phyloP scores from a whole-genome alignment of 2,888 invertebrate genomes.

The Taenaris catops region DNA sequence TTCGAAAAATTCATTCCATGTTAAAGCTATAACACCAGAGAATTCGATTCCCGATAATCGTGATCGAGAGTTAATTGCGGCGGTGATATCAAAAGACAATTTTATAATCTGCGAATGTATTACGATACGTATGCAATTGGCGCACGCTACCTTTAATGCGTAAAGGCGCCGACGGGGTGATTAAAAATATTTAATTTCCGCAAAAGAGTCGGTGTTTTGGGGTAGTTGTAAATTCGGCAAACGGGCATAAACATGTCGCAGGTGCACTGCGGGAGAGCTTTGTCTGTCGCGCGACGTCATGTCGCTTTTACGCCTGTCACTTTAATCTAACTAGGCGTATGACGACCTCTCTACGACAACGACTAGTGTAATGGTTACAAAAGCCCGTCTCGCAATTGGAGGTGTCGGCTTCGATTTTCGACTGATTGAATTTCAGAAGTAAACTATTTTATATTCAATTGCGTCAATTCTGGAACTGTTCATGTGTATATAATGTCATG shows the following conservation, averaged over 20 bases:
- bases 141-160: slow-evolving; percentile 20
- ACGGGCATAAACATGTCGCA: slow-evolving; percentile 67
- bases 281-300: slow-evolving; percentile 30
- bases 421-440: no score
- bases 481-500: no score
- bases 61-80: slow-evolving; percentile 40
- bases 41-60: slow-evolving; percentile 21
- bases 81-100: slow-evolving; percentile 41
- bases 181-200: slow-evolving; percentile 63
- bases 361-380: no score
- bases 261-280: slow-evolving; percentile 50
- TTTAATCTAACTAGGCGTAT: slow-evolving; percentile 11
- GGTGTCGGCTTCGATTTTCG: no score
- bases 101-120: slow-evolving; percentile 51
- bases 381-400: no score
- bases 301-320: slow-evolving; percentile 17
- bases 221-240: slow-evolving; percentile 61
- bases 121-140: slow-evolving; percentile 31
- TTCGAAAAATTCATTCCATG: slow-evolving; percentile 15
- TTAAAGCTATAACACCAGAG: slow-evolving; percentile 15
- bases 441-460: no score
- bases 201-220: slow-evolving; percentile 33
- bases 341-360: no score
- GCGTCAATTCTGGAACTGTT: no score
- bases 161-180: slow-evolving; percentile 54